Evolutionary conservation across 2,888 invertebrate genomes (phyloP).

Genomic region (Exephanes ischioxanthus): DNA sequence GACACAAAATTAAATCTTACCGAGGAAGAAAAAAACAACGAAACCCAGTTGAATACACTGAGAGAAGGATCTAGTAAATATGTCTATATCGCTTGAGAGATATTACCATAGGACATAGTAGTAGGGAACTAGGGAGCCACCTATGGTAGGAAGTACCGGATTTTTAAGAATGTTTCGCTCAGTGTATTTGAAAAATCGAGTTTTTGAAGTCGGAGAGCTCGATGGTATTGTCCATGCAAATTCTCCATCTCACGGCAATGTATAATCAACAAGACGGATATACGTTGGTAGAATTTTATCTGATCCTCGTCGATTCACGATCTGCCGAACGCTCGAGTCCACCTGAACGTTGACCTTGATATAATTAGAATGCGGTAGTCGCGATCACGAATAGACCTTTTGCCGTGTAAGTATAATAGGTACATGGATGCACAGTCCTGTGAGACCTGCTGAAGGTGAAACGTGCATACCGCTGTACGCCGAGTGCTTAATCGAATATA

Average conservation of each 20-base stretch:
- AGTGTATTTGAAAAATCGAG: background rate
- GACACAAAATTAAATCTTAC: background rate
- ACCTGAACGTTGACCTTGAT: conserved; percentile 69
- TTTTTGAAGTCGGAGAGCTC: background rate
- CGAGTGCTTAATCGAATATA: conserved; percentile 68
- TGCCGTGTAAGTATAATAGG: conserved; percentile 35
- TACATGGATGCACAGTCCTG: conserved; percentile 22
- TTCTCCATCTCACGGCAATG: conserved; percentile 1
- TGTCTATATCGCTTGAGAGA: too few relatives aligned
- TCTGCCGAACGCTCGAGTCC: conserved; percentile 40
- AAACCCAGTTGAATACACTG: background rate
- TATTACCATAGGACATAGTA: too few relatives aligned
- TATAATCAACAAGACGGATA: conserved; percentile 47
- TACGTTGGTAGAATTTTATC: conserved; percentile 54
- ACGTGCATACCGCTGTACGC: conserved; percentile 58
- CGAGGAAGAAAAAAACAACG: background rate
- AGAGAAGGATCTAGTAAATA: too few relatives aligned
- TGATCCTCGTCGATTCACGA: conserved; percentile 54
- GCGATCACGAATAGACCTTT: conserved; percentile 57
- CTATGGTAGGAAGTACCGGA: too few relatives aligned
- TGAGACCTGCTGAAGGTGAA: conserved; percentile 55
- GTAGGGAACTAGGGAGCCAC: too few relatives aligned
- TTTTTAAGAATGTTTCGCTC: too few relatives aligned
- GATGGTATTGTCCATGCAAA: conserved; percentile 17
- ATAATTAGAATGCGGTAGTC: conserved; percentile 69